Percentiles rank a stretch among this genome's conserved stretches.
Conservation (phyloP, 2,888 invertebrate genomes). For the Drosophila vallismaia region DNA sequence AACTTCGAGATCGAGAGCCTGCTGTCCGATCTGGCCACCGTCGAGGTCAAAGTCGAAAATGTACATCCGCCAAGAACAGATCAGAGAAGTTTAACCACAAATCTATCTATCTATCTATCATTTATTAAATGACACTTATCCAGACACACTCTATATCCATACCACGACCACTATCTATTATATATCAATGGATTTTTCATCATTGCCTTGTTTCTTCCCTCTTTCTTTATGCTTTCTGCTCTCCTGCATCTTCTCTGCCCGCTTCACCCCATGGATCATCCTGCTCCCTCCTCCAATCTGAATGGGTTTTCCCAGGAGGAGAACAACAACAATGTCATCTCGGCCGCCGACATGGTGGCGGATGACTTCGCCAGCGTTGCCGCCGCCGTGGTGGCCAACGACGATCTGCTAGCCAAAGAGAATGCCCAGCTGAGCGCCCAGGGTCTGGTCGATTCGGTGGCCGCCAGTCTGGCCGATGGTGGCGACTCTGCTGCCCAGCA, state of each 20-base stretch:
- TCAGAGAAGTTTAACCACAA: constrained; percentile 40
- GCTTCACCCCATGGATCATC: constrained; percentile 1
- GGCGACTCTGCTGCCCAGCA: constrained; percentile 40
- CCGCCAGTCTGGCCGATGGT: constrained; percentile 63
- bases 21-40: constrained; percentile 90
- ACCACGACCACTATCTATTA: too few relatives aligned
- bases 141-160: neutral
- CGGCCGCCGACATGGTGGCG: constrained; percentile 38
- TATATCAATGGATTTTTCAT: constrained; percentile 47
- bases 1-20: constrained; percentile 94
- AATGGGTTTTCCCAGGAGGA: constrained; percentile 84
- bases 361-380: constrained; percentile 70
- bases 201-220: constrained; percentile 44
- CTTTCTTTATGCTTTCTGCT: constrained; percentile 49
- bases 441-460: constrained; percentile 64
- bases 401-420: constrained; percentile 76
- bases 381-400: constrained; percentile 67
- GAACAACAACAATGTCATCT: constrained; percentile 76
- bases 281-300: constrained; percentile 12
- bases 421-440: constrained; percentile 69
- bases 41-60: constrained; percentile 88
- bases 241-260: constrained; percentile 74
- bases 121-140: neutral
- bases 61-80: constrained; percentile 67
- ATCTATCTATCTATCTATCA: constrained; percentile 1